A percentile compares a stretch with the other conserved stretches of the same genome.
Conservation (phyloP, 2,888 invertebrate genomes). For the Stegophylla sp. region DNA sequence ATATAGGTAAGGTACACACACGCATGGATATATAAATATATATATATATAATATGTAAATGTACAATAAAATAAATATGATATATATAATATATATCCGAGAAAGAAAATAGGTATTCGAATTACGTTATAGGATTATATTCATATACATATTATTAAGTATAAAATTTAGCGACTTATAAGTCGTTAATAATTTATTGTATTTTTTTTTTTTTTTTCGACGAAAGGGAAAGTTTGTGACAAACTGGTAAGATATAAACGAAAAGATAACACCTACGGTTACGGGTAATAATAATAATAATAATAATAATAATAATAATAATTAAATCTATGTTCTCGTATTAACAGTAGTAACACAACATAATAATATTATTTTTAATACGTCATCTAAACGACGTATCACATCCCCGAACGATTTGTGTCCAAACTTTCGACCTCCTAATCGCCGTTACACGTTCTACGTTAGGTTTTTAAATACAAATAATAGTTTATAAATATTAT, state of each 20-base stretch:
- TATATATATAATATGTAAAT: no score
- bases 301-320: no score
- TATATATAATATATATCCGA: not conserved
- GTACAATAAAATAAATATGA: no score
- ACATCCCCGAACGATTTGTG: not conserved
- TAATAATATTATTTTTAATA: no score
- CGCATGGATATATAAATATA: not conserved
- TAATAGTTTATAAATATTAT: not conserved
- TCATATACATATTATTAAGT: no score
- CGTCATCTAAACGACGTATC: not conserved
- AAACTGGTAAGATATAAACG: not conserved
- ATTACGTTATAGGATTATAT: not conserved
- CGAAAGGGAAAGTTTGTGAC: conserved; percentile 13
- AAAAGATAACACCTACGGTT: not conserved
- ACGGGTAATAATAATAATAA: no score
- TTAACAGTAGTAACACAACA: no score
- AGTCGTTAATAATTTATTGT: not conserved
- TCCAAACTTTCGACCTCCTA: conserved; percentile 4
- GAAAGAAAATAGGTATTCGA: not conserved
- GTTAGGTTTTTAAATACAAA: not conserved
- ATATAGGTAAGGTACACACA: not conserved
- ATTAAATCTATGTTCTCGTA: conserved; percentile 6
- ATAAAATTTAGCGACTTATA: no score
- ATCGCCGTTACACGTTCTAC: conserved; percentile 16
- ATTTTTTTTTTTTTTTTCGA: not conserved